These are phyloP conservation scores for Callocephalon fimbriatum DNA, from an alignment of 2,113 vertebrate genomes.

Conservation along the genomic window DNA sequence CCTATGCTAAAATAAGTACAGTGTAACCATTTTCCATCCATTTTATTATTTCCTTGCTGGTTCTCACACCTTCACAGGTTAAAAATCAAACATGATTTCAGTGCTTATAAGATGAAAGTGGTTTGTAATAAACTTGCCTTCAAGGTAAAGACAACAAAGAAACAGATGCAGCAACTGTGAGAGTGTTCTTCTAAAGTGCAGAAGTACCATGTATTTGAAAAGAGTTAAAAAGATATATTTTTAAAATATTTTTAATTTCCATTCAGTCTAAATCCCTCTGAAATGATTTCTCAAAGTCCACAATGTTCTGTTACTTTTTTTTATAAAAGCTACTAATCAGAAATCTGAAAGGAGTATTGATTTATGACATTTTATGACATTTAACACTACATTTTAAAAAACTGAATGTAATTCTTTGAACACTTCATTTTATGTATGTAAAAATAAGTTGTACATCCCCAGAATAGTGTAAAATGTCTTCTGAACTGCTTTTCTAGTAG, in stretches of 20 bases:
- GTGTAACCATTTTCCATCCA: background rate
- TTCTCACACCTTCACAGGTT: background rate
- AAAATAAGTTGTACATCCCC: background rate
- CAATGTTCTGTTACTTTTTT: background rate
- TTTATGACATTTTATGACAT: constrained; percentile 41
- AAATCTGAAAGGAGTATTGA: background rate
- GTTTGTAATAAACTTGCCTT: background rate
- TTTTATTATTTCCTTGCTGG: background rate
- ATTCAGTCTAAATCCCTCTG: background rate
- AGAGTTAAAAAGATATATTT: background rate
- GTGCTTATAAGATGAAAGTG: background rate
- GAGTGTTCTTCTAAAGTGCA: background rate
- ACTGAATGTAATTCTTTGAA: background rate
- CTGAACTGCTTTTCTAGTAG: background rate
- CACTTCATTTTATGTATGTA: background rate
- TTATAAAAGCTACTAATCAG: background rate
- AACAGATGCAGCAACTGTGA: background rate
- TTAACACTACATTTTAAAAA: constrained; percentile 19
- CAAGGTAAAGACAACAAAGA: background rate
- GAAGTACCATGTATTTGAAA: background rate
- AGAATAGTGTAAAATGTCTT: background rate
- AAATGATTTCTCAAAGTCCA: background rate
- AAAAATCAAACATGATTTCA: background rate
- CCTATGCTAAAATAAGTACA: background rate
- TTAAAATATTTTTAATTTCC: background rate